These are phyloP conservation scores for Cryptocephalus moraei DNA, from an alignment of 2,888 invertebrate species.

Conservation along the genomic window DNA sequence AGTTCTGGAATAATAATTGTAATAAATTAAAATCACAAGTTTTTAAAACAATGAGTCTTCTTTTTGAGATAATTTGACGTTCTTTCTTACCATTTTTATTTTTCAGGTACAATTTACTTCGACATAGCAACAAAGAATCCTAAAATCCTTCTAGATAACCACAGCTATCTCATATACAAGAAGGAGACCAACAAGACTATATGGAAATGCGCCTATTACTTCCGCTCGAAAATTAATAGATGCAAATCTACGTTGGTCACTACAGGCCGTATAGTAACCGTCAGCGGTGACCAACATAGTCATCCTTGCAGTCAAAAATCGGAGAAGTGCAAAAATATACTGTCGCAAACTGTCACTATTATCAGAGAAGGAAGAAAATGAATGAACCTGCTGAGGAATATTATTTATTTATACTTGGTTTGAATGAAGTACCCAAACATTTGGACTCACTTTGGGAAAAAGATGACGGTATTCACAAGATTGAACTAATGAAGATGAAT, in stretches of 20 bases:
- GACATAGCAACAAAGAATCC: conserved; percentile 26
- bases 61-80: too few relatives aligned
- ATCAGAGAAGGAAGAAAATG: conserved; percentile 8
- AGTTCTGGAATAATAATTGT: too few relatives aligned
- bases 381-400: too few relatives aligned
- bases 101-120: conserved; percentile 24
- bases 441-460: too few relatives aligned
- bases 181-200: conserved; percentile 23
- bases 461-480: too few relatives aligned
- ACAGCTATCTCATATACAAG: conserved; percentile 22
- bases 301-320: conserved; percentile 17
- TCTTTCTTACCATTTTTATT: neutral
- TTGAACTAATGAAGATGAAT: too few relatives aligned
- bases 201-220: conserved; percentile 26
- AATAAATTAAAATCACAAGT: too few relatives aligned
- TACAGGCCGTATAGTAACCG: conserved; percentile 21
- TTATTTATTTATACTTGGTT: too few relatives aligned
- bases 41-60: too few relatives aligned
- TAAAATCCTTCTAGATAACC: conserved; percentile 24
- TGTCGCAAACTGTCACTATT: conserved; percentile 23
- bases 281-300: conserved; percentile 22
- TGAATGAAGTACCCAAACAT: too few relatives aligned
- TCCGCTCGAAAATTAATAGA: conserved; percentile 20
- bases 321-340: conserved; percentile 20
- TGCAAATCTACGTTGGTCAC: conserved; percentile 26